Evolutionary conservation across 2,797 vertebrate species (phyloP).

Genomic region (Mycteria americana): DNA sequence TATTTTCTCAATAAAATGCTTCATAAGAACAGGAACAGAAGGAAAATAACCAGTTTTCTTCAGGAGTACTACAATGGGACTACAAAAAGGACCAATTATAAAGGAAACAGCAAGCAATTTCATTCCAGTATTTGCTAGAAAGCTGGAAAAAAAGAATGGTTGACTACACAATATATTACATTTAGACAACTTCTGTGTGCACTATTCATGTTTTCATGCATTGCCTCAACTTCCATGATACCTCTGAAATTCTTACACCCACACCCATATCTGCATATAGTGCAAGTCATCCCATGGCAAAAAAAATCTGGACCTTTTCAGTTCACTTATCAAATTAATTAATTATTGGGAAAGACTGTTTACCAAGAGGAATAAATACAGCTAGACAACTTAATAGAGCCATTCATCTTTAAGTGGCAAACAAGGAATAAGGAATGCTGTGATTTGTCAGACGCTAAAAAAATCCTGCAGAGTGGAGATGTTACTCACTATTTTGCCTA

Average conservation of each 20-base stretch:
- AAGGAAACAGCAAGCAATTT: background rate
- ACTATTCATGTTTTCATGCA: background rate
- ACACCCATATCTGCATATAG: background rate
- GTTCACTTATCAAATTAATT: background rate
- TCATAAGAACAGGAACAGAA: background rate
- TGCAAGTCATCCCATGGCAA: background rate
- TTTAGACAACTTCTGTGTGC: background rate
- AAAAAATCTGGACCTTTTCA: background rate
- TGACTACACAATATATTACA: background rate
- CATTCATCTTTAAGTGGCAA: background rate
- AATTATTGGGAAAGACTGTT: background rate
- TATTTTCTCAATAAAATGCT: slow-evolving; percentile 29
- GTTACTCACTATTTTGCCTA: background rate
- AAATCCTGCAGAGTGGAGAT: background rate
- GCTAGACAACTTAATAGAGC: background rate
- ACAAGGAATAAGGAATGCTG: background rate
- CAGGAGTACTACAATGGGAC: background rate
- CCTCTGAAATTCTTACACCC: background rate
- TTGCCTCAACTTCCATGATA: background rate
- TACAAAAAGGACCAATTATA: background rate
- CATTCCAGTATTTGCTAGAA: background rate
- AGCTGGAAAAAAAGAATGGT: background rate
- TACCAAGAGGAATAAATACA: background rate
- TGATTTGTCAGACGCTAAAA: background rate
- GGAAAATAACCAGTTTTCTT: background rate